These are phyloP conservation scores for Siderastrea radians DNA, from an alignment of 92 coral and sea anemone species.

Conservation along the genomic window DNA sequence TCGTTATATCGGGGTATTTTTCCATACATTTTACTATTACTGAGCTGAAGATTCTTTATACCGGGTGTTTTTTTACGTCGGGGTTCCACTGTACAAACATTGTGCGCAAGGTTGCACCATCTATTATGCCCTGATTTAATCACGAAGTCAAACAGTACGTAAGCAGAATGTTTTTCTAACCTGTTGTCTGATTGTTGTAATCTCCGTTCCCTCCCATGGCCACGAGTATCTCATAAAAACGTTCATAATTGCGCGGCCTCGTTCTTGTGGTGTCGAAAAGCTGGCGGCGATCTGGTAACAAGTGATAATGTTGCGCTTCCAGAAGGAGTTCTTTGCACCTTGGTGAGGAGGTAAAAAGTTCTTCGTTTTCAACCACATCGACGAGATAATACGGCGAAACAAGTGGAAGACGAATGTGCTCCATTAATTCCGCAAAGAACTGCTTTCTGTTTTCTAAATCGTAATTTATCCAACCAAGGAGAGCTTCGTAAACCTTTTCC, in stretches of 20 bases:
- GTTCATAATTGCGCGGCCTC: conserved; percentile 96
- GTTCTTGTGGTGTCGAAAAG: conserved; percentile 86
- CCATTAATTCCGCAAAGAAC: conserved; percentile 80
- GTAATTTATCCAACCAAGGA: conserved; percentile 88
- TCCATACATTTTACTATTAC: too few species aligned
- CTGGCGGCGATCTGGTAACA: conserved; percentile 97
- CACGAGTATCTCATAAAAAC: conserved; percentile 93
- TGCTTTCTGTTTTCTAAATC: conserved; percentile 83
- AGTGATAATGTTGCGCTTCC: conserved; percentile 98
- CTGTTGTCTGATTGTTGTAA: conserved; percentile 90
- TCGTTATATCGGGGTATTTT: too few species aligned
- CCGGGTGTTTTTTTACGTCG: too few species aligned
- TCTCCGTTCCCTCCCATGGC: conserved; percentile 99
- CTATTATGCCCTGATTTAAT: too few species aligned
- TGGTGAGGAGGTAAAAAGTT: conserved; percentile 79
- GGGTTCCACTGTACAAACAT: too few species aligned
- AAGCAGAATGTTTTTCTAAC: conserved; percentile 31
- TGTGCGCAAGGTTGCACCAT: too few species aligned
- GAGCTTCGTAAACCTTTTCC: conserved; percentile 97
- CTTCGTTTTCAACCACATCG: conserved; percentile 95
- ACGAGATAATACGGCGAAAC: conserved; percentile 97
- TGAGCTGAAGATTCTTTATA: too few species aligned
- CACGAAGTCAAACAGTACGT: neutral
- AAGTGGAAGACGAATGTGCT: conserved; percentile 91
- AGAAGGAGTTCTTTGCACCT: conserved; percentile 87